Base-by-base conservation (phyloP, 2,797 vertebrate species). In the Pantherophis vulpinus region DNA sequence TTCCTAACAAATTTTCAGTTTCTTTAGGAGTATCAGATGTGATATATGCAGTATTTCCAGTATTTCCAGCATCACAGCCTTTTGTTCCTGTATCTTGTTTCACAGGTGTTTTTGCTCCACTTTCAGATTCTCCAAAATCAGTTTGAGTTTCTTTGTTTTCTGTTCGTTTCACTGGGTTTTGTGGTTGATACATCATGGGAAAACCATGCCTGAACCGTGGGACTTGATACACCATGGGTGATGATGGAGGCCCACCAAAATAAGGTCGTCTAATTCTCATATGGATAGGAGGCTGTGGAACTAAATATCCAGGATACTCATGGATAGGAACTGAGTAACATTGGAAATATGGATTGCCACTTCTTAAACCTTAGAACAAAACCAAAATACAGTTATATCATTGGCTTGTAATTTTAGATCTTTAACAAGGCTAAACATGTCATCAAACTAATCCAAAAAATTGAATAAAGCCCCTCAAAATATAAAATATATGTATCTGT, bases 81-180 rank as follows among this genome's bases (percentile, higher is more conserved):
- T 96, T 95, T 10, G 59, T 94, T 95, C 96, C 95, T 59, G 13
- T 93, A 20, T 11, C 51, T 27, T 4, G 86, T 89, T 96, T 95
- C 55, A 96, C 94, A 90, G 95, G 92, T 90, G 88, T 97, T 95
- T 93, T 96, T 14, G 87, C 88, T 74, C 94, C 95, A 91, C 87
- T 96, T 96, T 97, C 95, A 97, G 94, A 94, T 94, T 97, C 95
- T 86, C 94, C 96, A 93, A 94, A 95, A 96, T 97, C 96, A 79
- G 95, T 97, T 91, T 97, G 97, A 29, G 95, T 97, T 96, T 98
- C 96, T 95, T 97, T 97, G 11, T 93, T 97, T 94, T 97, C 96
- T 54, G 93, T 97, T 96, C 95, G 96, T 94, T 94, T 96, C 89
- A 96, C 96, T 95, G 95, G n/a, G 25, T 90, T 94, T 74, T 74